A percentile compares a stretch with the other conserved stretches of the same genome.
Conservation (phyloP, 2,888 invertebrate species). For the Mycogona germanica region DNA sequence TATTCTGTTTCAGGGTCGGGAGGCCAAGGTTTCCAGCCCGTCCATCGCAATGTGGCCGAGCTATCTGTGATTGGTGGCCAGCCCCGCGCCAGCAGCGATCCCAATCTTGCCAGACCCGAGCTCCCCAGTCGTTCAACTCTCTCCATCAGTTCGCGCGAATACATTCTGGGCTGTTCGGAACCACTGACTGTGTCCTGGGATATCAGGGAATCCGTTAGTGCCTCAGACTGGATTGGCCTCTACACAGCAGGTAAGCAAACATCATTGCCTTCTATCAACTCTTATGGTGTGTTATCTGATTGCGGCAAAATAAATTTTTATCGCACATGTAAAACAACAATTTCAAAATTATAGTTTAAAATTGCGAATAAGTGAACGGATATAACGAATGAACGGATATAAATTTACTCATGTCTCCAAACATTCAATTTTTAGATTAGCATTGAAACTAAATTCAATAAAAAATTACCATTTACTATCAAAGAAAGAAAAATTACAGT, state of each 20-base stretch:
- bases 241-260: constrained; percentile 34
- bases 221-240: constrained; percentile 37
- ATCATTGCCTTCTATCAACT: background rate
- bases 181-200: constrained; percentile 34
- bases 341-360: background rate
- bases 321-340: background rate
- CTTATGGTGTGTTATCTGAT: too few species aligned
- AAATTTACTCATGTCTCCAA: too few species aligned
- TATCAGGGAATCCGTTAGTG: constrained; percentile 32
- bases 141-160: constrained; percentile 30
- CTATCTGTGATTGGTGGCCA: constrained; percentile 6
- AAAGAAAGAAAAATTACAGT: too few species aligned
- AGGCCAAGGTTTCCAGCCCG: constrained; percentile 8
- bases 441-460: too few species aligned
- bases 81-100: constrained; percentile 19
- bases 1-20: constrained; percentile 1
- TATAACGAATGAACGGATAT: too few species aligned
- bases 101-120: constrained; percentile 16
- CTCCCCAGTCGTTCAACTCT: constrained; percentile 28
- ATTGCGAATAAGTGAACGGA: too few species aligned
- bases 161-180: constrained; percentile 27
- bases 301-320: background rate
- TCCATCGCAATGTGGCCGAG: constrained; percentile 13
- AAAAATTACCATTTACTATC: too few species aligned
- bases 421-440: too few species aligned